Base-by-base conservation (phyloP, 1,140 invertebrate species). In the Drosophila prosaltans region DNA sequence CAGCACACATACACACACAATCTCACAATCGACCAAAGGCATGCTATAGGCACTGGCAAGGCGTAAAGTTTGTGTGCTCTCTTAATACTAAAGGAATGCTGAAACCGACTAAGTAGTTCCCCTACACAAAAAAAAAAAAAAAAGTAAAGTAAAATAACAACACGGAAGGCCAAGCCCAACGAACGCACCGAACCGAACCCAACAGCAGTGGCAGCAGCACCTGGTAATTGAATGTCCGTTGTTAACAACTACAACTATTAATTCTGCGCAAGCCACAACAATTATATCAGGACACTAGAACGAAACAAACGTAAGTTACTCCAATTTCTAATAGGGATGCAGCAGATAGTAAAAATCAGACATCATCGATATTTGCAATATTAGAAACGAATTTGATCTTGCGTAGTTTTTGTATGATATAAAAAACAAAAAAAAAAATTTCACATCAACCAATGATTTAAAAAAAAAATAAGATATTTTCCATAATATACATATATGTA, bases 1-100 rank as follows among this genome's bases (percentile, higher is more conserved):
- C 41, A 43, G 45, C 45, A 51, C 21, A 8, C 45, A 51, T 51
- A 51, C 45, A 51, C 45, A 26, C 45, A 36, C 16, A 58, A 39
- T 9, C 39, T 21, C 61, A 63, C 40, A 63, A 45, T 45, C 28
- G 40, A 63, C 61, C 43, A 63, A 36, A 63, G 61, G 43, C 57
- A 59, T 59, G 57, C 57, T 24, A 16, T 16, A 36, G 21, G 57
- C 57, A 39, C 57, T 51, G 45, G 45, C 45, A 51, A 51, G 45
- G 45, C 45, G 45, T 51, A 59, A 59, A 59, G 32, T 45, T 39
- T 63, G 40, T 28, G 61, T 45, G 11, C 61, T 43, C 21, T 51
- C 45, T 51, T 3, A 43, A 43, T 43, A 26, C 5, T 51, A 26
- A 51, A 51, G 45, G 45, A 51, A 51, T 51, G 45, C 24, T 51